Conservation (phyloP, 2,888 invertebrate species). For the Zaprionus lineosus region DNA sequence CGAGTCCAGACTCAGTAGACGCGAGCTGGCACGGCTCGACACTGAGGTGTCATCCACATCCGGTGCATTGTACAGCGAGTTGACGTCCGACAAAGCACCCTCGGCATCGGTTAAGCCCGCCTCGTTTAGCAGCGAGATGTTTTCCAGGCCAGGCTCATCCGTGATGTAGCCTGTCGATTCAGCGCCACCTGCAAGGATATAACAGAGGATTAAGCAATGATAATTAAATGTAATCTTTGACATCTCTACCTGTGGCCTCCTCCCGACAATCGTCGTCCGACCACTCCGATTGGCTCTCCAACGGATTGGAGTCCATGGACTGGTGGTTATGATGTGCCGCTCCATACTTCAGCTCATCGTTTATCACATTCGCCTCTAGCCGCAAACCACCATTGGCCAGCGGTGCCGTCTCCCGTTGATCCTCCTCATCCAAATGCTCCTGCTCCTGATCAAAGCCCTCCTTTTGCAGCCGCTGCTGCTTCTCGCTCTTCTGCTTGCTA, state of each 20-base stretch:
- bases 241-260: conserved; percentile 84
- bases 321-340: conserved; percentile 82
- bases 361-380: conserved; percentile 82
- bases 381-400: conserved; percentile 53
- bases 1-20: conserved; percentile 91
- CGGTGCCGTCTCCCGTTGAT: conserved; percentile 47
- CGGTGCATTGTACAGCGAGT: conserved; percentile 89
- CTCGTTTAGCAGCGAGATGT: conserved; percentile 92
- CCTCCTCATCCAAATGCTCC: conserved; percentile 44
- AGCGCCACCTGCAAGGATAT: conserved; percentile 84
- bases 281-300: conserved; percentile 92
- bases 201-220: not conserved
- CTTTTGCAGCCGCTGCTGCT: conserved; percentile 29
- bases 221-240: not conserved
- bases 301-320: conserved; percentile 83
- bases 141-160: conserved; percentile 93
- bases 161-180: conserved; percentile 93
- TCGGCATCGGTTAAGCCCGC: conserved; percentile 94
- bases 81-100: conserved; percentile 93
- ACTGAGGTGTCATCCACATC: conserved; percentile 89
- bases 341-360: conserved; percentile 83
- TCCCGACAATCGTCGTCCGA: conserved; percentile 87
- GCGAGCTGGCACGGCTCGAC: conserved; percentile 92
- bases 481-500: conserved; percentile 31
- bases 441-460: conserved; percentile 53